Base-by-base conservation (phyloP, 2,797 vertebrate species). In the Sebastes nivosus region DNA sequence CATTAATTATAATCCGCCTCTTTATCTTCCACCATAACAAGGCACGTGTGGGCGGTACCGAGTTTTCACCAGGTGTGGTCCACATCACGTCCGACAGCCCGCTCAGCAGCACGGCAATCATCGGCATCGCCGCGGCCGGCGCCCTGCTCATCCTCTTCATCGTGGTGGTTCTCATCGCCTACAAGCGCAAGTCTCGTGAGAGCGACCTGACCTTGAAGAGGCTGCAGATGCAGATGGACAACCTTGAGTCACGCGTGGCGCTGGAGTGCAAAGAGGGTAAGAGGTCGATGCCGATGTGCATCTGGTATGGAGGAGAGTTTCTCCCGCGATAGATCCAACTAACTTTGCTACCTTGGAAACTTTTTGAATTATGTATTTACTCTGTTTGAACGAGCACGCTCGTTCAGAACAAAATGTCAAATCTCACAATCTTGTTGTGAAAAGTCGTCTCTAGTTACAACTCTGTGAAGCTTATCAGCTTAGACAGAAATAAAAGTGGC, bases 141-240 rank as follows among this genome's bases (percentile, higher is more conserved):
- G 98, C 97, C 25, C 95, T 99, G 60, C 97, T 99, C 88, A 97
- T 99, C 94, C 96, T 99, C 91, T 97, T 99, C 95, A 99, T 99
- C 0, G 97, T 99, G 86, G 95, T 97, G 0, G 98, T 99, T 57
- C 96, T 99, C 82, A 99, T 99, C 2, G 99, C 98, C 0, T 99
- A 99, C 93, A 99, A 99, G 73, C 97, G 98, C 92, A 99, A 99
- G 92, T 99, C 98, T 63, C 94, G 98, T 0, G 97, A 99, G 90
- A 99, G 98, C 0, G 98, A 99, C 93, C 96, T 99, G 85, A 99
- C 99, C 0, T 94, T 99, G 79, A 99, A 99, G 83, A 96, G 99
- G 22, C 94, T 99, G 61, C 99, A 99, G 94, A 99, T 99, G 99
- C 99, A 99, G 91, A 99, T 99, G 99, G 99, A 99, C 95, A 99